phyloP scores from a whole-genome alignment of 2,888 invertebrate genomes.

The Pollenia griseotomentosa region DNA sequence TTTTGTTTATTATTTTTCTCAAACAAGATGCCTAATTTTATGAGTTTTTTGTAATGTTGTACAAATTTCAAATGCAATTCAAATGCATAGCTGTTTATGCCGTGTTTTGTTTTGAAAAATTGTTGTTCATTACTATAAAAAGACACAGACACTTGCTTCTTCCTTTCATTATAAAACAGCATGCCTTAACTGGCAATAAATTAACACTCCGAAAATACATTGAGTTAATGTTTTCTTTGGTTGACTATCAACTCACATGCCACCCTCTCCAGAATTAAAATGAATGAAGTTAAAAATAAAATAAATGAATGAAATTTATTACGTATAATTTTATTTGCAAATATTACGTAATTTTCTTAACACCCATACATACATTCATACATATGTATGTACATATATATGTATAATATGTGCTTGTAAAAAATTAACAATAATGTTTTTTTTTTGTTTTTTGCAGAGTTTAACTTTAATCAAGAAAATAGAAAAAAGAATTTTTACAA shows the following conservation, averaged over 20 bases:
- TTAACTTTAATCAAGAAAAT: constrained; percentile 22
- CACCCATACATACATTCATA: background rate
- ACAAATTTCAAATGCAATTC: background rate
- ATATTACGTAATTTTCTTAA: no score
- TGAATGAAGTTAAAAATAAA: no score
- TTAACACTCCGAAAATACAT: no score
- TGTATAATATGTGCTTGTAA: background rate
- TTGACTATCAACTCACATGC: no score
- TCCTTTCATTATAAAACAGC: background rate
- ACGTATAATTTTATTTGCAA: no score
- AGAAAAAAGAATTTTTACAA: constrained; percentile 19
- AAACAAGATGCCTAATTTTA: constrained; percentile 12
- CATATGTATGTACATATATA: background rate
- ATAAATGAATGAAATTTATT: no score
- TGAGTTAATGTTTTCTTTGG: no score
- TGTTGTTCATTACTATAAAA: background rate
- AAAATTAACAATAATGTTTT: constrained; percentile 34
- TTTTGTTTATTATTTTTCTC: constrained; percentile 9
- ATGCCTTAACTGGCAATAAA: constrained; percentile 18
- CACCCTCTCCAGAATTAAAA: no score
- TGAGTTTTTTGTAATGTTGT: background rate
- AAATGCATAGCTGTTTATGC: constrained; percentile 4
- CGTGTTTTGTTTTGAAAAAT: background rate
- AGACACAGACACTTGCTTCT: constrained; percentile 8
- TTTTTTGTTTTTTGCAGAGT: constrained; percentile 57